These are phyloP conservation scores for Phenganax marumi DNA, from an alignment of 92 coral and sea anemone genomes.

Conservation along the genomic window DNA sequence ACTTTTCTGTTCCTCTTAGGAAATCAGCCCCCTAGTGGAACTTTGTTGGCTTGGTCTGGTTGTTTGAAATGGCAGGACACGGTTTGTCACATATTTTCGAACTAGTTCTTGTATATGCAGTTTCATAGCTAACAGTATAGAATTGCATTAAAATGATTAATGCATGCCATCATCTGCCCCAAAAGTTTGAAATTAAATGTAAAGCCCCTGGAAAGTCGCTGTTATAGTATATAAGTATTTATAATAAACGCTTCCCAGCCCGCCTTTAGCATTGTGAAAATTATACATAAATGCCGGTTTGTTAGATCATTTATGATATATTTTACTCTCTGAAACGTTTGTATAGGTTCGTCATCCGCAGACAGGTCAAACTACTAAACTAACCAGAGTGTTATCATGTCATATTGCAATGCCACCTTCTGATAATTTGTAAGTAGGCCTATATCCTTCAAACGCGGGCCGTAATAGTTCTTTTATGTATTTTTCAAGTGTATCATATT, in stretches of 20 bases:
- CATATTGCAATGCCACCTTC: conserved; percentile 88
- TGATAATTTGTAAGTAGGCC: conserved; percentile 76
- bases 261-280: no score
- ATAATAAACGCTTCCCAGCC: no score
- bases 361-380: conserved; percentile 55
- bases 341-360: neutral
- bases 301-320: neutral
- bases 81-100: conserved; percentile 46
- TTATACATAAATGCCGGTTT: no score
- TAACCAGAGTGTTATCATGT: conserved; percentile 80
- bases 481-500: neutral
- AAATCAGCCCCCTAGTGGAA: neutral
- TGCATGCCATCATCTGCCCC: no score
- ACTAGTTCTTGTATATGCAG: neutral
- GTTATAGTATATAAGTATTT: no score
- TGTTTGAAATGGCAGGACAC: conserved; percentile 86
- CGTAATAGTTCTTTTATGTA: conserved; percentile 7
- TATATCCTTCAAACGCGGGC: neutral
- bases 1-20: neutral
- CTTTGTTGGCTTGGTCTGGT: conserved; percentile 81
- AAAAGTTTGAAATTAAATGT: no score
- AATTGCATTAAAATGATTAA: neutral
- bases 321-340: neutral
- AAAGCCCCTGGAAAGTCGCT: no score
- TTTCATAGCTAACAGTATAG: neutral